A percentile compares a stretch with the other conserved stretches of the same genome.
These are phyloP conservation scores for Ennomos erosarius DNA, from an alignment of 2,888 invertebrate genomes.

Conservation along the genomic window DNA sequence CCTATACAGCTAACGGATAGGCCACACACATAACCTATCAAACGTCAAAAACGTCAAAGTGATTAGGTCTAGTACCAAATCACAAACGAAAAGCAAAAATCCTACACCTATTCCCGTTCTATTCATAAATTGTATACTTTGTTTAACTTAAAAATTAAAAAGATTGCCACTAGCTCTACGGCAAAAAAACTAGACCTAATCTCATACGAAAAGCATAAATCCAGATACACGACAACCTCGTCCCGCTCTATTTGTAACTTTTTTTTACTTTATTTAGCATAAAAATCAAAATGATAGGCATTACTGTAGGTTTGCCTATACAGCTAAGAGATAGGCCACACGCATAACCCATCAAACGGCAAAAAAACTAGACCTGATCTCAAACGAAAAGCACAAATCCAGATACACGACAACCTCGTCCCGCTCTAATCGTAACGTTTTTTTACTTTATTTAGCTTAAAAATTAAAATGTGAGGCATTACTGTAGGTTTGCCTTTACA, in stretches of 20 bases:
- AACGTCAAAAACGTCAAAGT: constrained; percentile 18
- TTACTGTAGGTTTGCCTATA: no score
- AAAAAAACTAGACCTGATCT: constrained; percentile 34
- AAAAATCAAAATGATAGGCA: no score
- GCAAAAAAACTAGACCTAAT: background rate
- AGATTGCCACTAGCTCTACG: background rate
- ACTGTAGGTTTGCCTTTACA: no score
- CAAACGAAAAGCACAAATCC: constrained; percentile 54
- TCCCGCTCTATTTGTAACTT: no score
- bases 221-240: no score
- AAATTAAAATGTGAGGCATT: no score
- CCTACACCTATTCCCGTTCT: background rate
- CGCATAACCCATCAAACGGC: constrained; percentile 7
- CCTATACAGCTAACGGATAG: no score
- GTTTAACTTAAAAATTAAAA: no score
- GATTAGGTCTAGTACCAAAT: constrained; percentile 39
- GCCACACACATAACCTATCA: constrained; percentile 1
- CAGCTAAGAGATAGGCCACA: background rate
- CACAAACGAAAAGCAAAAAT: constrained; percentile 54
- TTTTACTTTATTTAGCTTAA: no score
- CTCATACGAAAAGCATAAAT: no score
- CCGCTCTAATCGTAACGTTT: constrained; percentile 52
- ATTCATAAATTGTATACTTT: no score
- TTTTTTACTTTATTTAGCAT: no score
- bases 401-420: constrained; percentile 33